These are phyloP conservation scores for Halisarca cf. caerulea DNA, from an alignment of 37 sponge, comb jelly and placozoan species.

Conservation along the genomic window DNA sequence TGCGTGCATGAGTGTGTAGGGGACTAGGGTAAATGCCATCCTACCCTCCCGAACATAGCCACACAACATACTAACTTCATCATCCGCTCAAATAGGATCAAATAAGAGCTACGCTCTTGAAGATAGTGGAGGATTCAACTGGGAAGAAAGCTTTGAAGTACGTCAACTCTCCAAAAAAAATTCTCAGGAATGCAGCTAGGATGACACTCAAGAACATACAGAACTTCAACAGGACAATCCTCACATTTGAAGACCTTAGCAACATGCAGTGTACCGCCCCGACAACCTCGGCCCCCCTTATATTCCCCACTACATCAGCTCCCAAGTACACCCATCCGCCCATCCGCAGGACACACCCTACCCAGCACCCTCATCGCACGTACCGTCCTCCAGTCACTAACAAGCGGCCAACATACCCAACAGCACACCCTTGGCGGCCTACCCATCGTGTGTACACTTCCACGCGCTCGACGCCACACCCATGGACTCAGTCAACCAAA, in stretches of 20 bases:
- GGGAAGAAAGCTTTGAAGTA: conserved; percentile 4
- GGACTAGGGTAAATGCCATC: no score
- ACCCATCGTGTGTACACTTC: background rate
- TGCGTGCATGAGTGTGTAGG: no score
- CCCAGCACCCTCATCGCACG: background rate
- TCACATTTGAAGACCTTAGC: background rate
- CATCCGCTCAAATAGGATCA: no score
- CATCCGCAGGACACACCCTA: background rate
- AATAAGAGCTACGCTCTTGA: no score
- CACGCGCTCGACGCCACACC: background rate
- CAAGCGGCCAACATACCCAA: background rate
- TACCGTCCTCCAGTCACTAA: background rate
- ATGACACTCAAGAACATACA: background rate
- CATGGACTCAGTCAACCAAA: background rate
- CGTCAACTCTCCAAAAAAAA: background rate
- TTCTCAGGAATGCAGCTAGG: conserved; percentile 1
- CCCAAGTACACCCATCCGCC: background rate
- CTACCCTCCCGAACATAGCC: no score
- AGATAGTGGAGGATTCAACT: background rate
- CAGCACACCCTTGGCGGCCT: no score
- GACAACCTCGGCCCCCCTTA: background rate
- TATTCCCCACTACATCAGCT: background rate
- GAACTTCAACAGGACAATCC: background rate
- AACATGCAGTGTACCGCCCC: background rate
- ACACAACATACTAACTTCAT: no score